Base-by-base conservation (phyloP, 2,888 invertebrate species). In the Leptinotarsa haldemani region DNA sequence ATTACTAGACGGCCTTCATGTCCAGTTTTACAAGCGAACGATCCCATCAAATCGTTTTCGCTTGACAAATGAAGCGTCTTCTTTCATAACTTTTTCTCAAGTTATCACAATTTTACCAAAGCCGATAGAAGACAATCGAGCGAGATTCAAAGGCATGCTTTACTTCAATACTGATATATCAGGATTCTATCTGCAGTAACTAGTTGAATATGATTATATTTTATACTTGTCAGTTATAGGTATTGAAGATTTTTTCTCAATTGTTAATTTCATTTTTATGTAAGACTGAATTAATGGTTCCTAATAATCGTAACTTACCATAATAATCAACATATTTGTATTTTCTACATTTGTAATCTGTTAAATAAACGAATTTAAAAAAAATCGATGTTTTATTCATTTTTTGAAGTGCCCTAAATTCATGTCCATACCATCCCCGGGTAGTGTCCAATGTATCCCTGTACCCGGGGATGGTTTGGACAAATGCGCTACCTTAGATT, bases 101-200 rank as follows among this genome's bases (percentile, higher is more conserved):
- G 76, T 76, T 68, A 65, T 68, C 13, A 52, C 65, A 61, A 61
- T 71, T 13, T n/a, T 68, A 18, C 74, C 76, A n/a, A 68, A 70
- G 18, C 61, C 73, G 15, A 69, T 73, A 58, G 65, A 73, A 64
- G 70, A 69, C 40, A 67, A n/a, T 48, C 30, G 75, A 16, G n/a
- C 72, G n/a, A 75, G 75, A 48, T 74, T 72, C 22, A 40, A 73
- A 53, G 53, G 50, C 12, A 75, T 75, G 69, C 30, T 74, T 16
- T 73, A 75, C 50, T 75, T 75, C 52, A 74, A 74, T 30, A 68
- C 53, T 63, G 74, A 69, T 53, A 53, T 74, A 40, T 47, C 68
- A 15, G 71, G n/a, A 30, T 64, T 64, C 64, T 30, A 22, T 40
- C 25, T 63, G 63, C 63, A 22, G 25, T 22, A 40, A 63, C 63